A percentile compares a stretch with the other conserved stretches of the same genome.
phyloP scores from a whole-genome alignment of 2,888 invertebrate species.

The Philaethria dido region DNA sequence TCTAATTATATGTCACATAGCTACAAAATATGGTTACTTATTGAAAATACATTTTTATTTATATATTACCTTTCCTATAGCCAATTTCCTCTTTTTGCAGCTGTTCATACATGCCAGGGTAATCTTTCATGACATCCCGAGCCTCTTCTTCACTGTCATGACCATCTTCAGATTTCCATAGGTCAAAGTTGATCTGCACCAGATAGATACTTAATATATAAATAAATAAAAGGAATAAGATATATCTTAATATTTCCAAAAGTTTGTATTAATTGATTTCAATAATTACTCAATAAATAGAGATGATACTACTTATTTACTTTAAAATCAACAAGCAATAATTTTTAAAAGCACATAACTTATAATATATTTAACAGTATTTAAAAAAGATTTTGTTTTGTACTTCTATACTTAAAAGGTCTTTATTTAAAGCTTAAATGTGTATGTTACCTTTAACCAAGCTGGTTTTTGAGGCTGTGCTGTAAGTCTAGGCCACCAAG shows the following conservation, averaged over 20 bases:
- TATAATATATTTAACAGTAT: too few species aligned
- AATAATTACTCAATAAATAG: too few species aligned
- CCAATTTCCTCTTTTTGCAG: slow-evolving; percentile 91
- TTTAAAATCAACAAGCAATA: too few species aligned
- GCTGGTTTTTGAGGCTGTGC: slow-evolving; percentile 92
- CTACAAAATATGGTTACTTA: neutral
- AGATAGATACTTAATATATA: too few species aligned
- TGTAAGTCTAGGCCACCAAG: slow-evolving; percentile 94
- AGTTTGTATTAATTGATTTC: too few species aligned
- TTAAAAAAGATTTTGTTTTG: too few species aligned
- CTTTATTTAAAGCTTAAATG: too few species aligned
- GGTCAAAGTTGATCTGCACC: slow-evolving; percentile 93
- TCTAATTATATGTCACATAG: too few species aligned
- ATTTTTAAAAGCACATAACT: too few species aligned
- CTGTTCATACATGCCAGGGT: slow-evolving; percentile 89
- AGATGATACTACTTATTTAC: too few species aligned
- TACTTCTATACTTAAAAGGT: too few species aligned
- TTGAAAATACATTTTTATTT: neutral
- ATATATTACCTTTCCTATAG: slow-evolving; percentile 90
- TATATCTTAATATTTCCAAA: too few species aligned
- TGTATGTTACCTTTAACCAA: slow-evolving; percentile 91
- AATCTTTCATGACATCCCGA: slow-evolving; percentile 90
- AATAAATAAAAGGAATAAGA: neutral
- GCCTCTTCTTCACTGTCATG: slow-evolving; percentile 87
- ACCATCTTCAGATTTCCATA: slow-evolving; percentile 92